phyloP scores from a whole-genome alignment of 1,140 invertebrate genomes.

The Cepaea nemoralis region DNA sequence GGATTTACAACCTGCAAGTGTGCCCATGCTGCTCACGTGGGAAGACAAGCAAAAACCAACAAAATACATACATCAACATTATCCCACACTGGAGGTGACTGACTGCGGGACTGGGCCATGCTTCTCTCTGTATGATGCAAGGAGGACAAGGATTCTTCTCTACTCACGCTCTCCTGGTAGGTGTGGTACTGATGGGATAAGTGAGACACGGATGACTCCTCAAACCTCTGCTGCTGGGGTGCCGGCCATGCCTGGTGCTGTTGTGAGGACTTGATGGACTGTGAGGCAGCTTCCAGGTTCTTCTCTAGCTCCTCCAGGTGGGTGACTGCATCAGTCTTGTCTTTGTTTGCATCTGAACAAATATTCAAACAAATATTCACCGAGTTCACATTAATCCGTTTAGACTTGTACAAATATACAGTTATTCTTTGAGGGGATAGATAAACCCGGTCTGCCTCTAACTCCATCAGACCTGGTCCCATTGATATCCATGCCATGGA shows the following conservation, averaged over 20 bases:
- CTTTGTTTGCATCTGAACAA: not conserved
- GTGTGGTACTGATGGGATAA: not conserved
- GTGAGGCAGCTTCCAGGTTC: slow-evolving; percentile 58
- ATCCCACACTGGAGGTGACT: slow-evolving; percentile 62
- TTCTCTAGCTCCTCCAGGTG: slow-evolving; percentile 61
- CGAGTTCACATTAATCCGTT: too few relatives aligned
- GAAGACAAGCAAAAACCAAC: not conserved
- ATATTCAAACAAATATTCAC: too few relatives aligned
- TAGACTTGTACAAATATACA: too few relatives aligned
- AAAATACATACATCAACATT: slow-evolving; percentile 55
- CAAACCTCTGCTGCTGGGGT: not conserved
- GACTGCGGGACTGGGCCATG: slow-evolving; percentile 50
- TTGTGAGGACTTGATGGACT: slow-evolving; percentile 46
- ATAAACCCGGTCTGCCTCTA: too few relatives aligned
- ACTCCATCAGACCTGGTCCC: too few relatives aligned
- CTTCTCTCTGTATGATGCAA: slow-evolving; percentile 16
- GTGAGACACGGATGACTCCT: slow-evolving; percentile 17
- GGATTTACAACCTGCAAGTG: not conserved
- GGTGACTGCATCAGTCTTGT: slow-evolving; percentile 33
- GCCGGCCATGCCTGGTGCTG: slow-evolving; percentile 37
- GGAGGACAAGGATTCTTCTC: not conserved
- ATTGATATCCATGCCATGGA: too few relatives aligned
- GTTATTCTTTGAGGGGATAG: too few relatives aligned
- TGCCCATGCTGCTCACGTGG: not conserved
- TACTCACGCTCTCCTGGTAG: slow-evolving; percentile 54